Base-by-base conservation (phyloP, 2,113 vertebrate species). In the Hirundichthys speculiger region DNA sequence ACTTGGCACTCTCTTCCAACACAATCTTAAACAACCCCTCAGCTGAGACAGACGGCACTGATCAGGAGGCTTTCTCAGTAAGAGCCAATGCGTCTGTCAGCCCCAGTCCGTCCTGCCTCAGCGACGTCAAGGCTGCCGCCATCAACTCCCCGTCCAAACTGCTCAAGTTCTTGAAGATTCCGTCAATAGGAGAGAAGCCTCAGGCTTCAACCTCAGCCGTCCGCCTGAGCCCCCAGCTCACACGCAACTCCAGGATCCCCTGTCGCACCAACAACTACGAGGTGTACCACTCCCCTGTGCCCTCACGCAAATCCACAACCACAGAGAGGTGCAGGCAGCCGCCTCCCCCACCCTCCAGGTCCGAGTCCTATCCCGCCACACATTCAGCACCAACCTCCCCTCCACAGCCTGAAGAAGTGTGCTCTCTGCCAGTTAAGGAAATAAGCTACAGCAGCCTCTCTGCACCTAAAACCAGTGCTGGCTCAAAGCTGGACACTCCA, bases 221-320 rank as follows among this genome's bases (percentile, higher is more conserved):
- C 39, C 94, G 94, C 1, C 93, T 97, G 41, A 98, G 96, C 63
- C 96, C 96, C 7, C 96, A 97, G 58, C 93, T 98, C 2, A 91
- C 96, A 3, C 94, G 94, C 13, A 94, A 90, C 79, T 96, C 96
- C 62, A 91, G 94, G 79, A 98, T 97, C 69, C 96, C 96, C 10
- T 98, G 96, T 41, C 93, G 96, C 39, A 94, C 94, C 59, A 93
- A 95, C 77, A 95, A 94, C 74, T 93, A 95, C 10, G 95, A 97
- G 34, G 94, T 94, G 9, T 95, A 94, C 82, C 94, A 94, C 69
- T 96, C 94, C 0, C 95, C 95, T 0, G 92, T 93, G 4, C 90
- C 94, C 68, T 80, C 91, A 0, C 92, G 93, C 49, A 93, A 92
- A 72, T 91, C 91, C 49, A 91, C 92, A 47, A 92, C 92, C 77